Evolutionary conservation across 2,797 vertebrate species (phyloP).

Genomic region (Spizella passerina): DNA sequence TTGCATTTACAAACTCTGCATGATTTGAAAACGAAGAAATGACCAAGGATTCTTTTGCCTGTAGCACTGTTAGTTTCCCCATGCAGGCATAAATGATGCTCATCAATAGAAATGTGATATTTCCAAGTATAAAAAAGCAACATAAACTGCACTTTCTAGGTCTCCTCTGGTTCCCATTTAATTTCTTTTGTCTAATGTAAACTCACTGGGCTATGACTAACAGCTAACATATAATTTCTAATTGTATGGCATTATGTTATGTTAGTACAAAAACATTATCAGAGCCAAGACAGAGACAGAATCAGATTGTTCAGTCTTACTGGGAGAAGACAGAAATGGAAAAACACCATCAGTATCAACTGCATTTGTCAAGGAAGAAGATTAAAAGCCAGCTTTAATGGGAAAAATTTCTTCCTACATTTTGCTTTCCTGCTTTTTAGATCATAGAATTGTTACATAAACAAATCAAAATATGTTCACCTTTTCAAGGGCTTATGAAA

Average conservation of each 20-base stretch:
- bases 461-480: slow-evolving; percentile 30
- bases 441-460: slow-evolving; percentile 4
- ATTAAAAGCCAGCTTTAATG: slow-evolving; percentile 61
- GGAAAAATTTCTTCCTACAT: not conserved
- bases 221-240: slow-evolving; percentile 75
- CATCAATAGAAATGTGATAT: slow-evolving; percentile 66
- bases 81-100: slow-evolving; percentile 29
- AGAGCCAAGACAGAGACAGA: slow-evolving; percentile 62
- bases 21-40: slow-evolving; percentile 1
- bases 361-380: slow-evolving; percentile 50
- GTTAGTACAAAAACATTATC: slow-evolving; percentile 71
- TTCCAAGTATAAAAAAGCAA: slow-evolving; percentile 33
- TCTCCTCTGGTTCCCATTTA: slow-evolving; percentile 70
- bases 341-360: slow-evolving; percentile 55
- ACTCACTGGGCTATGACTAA: slow-evolving; percentile 77
- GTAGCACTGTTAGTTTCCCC: slow-evolving; percentile 31
- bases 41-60: slow-evolving; percentile 31
- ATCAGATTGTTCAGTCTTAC: slow-evolving; percentile 46
- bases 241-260: slow-evolving; percentile 72
- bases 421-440: slow-evolving; percentile 8
- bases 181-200: slow-evolving; percentile 78
- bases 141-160: slow-evolving; percentile 43
- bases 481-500: slow-evolving; percentile 14
- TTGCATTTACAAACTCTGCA: not conserved
- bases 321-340: slow-evolving; percentile 56